Evolutionary conservation across 2,888 invertebrate genomes (phyloP), one percentile per base, ranked within the genome.

Genomic region (Nomada fabriciana): DNA sequence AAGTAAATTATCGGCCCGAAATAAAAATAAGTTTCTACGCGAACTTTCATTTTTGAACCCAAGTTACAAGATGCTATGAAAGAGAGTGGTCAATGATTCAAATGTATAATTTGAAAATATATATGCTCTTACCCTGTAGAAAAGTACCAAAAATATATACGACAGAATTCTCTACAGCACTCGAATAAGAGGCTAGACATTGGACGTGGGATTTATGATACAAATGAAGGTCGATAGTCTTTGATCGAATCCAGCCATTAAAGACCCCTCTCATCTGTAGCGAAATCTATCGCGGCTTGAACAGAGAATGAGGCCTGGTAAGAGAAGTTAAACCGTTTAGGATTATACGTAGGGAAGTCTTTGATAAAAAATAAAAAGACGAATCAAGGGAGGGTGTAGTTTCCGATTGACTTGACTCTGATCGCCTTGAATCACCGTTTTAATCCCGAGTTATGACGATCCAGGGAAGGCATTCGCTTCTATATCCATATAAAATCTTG

Each of bases 361-460:
- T 70, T 75, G 83, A 65, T 76, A 73, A 76, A 82, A 80, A 84
- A 76, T 73, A 69, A 85, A 82, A 67, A 29, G 71, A 50, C 63
- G 72, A 75, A 64, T 13, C 68, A 18, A n/a, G 53, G 29, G 60
- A 47, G 50, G 69, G 65, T 25, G 50, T 65, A 76, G 43, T 23
- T 71, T 80, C 55, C 77, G 70, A 78, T 76, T 80, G 59, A 63
- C 29, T 61, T 64, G 55, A 77, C 55, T 55, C 63, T 36, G 70
- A 80, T 83, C 82, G 60, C 53, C 72, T 64, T 29, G 69, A 86
- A 87, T 87, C 64, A 65, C 68, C 79, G 81, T 88, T 88, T 86
- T 88, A 86, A 88, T 88, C 80, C 52, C 52, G 50, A 83, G 61
- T 88, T 85, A 88, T 80, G 73, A 76, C 77, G 53, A 53, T 76